Evolutionary conservation across 2,888 invertebrate species (phyloP).

Genomic region (Sminthurides aquaticus): DNA sequence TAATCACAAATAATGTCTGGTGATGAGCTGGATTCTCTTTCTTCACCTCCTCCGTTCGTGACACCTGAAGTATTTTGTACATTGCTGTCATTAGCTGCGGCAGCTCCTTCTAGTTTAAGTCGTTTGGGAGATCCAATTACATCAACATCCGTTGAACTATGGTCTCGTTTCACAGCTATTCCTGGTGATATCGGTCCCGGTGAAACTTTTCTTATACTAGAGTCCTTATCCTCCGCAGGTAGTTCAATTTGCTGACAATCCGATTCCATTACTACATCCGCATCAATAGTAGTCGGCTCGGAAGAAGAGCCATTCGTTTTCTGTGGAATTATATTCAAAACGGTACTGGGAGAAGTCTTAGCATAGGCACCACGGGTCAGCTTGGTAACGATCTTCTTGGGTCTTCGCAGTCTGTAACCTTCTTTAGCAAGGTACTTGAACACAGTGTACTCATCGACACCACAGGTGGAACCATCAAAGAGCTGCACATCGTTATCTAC

Average conservation of each 20-base stretch:
- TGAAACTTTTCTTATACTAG: not conserved
- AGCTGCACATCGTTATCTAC: not conserved
- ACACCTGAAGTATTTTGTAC: too few species aligned
- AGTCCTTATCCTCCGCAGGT: not conserved
- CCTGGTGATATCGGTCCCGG: not conserved
- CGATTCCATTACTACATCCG: not conserved
- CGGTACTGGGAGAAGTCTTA: not conserved
- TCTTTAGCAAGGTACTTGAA: constrained; percentile 22
- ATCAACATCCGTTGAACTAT: not conserved
- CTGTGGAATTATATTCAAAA: not conserved
- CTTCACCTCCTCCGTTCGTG: not conserved
- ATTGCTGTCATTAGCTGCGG: too few species aligned
- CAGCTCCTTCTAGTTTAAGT: not conserved
- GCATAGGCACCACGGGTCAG: too few species aligned
- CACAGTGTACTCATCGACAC: constrained; percentile 20
- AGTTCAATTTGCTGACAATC: too few species aligned
- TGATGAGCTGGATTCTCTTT: not conserved
- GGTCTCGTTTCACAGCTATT: not conserved
- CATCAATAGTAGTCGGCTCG: not conserved
- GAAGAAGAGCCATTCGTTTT: not conserved
- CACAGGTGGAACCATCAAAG: constrained; percentile 16
- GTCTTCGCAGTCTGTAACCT: constrained; percentile 21
- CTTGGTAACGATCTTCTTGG: not conserved
- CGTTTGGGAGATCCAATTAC: not conserved
- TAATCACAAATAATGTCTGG: not conserved